Evolutionary conservation across 2,797 vertebrate species (phyloP).

Genomic region (Xiphophorus birchmanni): DNA sequence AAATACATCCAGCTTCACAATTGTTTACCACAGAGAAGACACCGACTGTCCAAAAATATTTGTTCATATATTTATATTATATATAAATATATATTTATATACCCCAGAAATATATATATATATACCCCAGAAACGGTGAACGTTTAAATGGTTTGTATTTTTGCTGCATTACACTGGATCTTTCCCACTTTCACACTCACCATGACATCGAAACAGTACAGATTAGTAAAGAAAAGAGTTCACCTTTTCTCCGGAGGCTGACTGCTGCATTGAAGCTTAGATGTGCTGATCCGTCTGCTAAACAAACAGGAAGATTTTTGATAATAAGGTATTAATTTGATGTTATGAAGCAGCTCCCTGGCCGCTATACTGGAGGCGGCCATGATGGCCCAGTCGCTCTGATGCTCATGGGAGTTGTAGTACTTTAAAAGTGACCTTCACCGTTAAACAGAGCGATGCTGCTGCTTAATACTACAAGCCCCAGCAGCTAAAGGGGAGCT

Average conservation of each 20-base stretch:
- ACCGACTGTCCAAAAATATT: background rate
- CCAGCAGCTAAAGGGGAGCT: conserved; percentile 19
- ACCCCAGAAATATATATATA: too few species aligned
- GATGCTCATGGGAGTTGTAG: conserved; percentile 70
- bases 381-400: conserved; percentile 55
- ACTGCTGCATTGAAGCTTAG: conserved; percentile 27
- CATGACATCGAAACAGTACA: background rate
- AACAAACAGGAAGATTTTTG: conserved; percentile 21
- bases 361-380: conserved; percentile 61
- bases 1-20: background rate
- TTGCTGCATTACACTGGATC: background rate
- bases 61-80: too few species aligned
- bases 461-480: conserved; percentile 58
- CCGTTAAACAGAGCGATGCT: accelerated
- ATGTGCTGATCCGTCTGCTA: conserved; percentile 58
- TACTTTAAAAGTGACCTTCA: conserved; percentile 24
- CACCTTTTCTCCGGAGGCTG: conserved; percentile 57
- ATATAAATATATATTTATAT: too few species aligned
- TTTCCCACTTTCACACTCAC: too few species aligned
- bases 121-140: background rate
- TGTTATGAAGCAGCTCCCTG: conserved; percentile 47
- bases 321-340: conserved; percentile 49
- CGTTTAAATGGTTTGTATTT: background rate
- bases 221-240: background rate
- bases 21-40: background rate